Percentiles rank a stretch among this genome's conserved stretches.
These are phyloP conservation scores for Globodera ellingtonae DNA, from an alignment of 1,140 invertebrate species.

Conservation along the genomic window DNA sequence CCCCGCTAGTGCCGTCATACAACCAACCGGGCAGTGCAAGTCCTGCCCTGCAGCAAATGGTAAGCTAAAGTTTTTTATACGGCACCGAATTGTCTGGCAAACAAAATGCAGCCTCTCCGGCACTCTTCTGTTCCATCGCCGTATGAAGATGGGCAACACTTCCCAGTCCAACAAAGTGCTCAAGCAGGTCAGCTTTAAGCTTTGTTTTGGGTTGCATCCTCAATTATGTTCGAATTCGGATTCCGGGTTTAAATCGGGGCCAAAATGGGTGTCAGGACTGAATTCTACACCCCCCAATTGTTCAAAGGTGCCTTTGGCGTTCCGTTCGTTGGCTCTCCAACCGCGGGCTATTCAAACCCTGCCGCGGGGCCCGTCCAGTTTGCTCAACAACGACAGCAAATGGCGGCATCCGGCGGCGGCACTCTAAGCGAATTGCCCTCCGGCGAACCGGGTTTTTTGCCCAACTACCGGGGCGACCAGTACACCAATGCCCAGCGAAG, in stretches of 20 bases:
- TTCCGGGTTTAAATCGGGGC: background rate
- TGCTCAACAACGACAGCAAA: background rate
- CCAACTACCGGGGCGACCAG: conserved; percentile 24
- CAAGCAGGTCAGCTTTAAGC: background rate
- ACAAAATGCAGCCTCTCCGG: background rate
- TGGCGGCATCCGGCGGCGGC: background rate
- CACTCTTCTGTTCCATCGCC: background rate
- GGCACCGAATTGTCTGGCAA: background rate
- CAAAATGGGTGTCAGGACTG: too few relatives aligned
- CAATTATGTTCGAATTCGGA: background rate
- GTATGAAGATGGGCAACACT: background rate
- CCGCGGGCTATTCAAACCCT: conserved; percentile 20
- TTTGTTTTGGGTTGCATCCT: background rate
- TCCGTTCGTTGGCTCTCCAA: conserved; percentile 9
- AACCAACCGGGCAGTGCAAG: background rate
- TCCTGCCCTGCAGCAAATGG: background rate
- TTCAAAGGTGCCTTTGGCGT: background rate
- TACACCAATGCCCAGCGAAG: conserved; percentile 30
- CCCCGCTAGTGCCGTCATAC: background rate
- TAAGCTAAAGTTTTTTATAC: background rate
- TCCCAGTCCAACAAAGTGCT: background rate
- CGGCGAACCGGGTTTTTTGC: conserved; percentile 14
- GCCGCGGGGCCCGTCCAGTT: background rate
- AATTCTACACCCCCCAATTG: background rate
- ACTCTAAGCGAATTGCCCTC: conserved; percentile 12